Evolutionary conservation across 2,888 invertebrate species (phyloP).

Genomic region (Dendrolimus houi): DNA sequence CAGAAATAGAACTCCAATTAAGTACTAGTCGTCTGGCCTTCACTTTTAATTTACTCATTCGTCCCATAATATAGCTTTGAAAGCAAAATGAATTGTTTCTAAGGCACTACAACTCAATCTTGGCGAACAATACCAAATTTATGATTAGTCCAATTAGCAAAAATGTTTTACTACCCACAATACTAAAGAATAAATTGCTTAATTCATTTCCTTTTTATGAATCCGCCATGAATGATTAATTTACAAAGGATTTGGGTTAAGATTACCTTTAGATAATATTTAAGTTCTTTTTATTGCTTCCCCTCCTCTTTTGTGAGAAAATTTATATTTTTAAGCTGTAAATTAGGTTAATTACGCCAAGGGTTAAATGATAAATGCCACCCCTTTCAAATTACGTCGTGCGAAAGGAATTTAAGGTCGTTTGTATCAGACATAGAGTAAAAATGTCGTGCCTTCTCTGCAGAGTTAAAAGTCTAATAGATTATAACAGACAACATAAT

Average conservation of each 20-base stretch:
- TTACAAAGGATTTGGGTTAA: constrained; percentile 10
- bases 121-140: not conserved
- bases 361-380: constrained; percentile 53
- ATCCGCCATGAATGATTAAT: constrained; percentile 15
- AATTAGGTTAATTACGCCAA: constrained; percentile 51
- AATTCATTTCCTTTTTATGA: not conserved
- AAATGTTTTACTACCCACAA: constrained; percentile 5
- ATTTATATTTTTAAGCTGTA: constrained; percentile 26
- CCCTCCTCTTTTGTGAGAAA: constrained; percentile 19
- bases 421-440: constrained; percentile 40
- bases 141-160: constrained; percentile 1
- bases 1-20: no score
- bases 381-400: constrained; percentile 50
- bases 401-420: constrained; percentile 44
- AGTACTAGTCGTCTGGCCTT: not conserved
- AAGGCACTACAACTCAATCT: not conserved
- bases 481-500: not conserved
- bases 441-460: constrained; percentile 28
- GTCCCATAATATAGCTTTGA: not conserved
- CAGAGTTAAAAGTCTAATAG: constrained; percentile 16
- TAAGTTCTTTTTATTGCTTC: constrained; percentile 25
- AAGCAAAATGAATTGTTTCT: not conserved
- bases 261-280: constrained; percentile 26
- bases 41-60: not conserved
- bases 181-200: not conserved